These are phyloP conservation scores for Calliphora vicina DNA, from an alignment of 1,140 invertebrate genomes.

Conservation along the genomic window DNA sequence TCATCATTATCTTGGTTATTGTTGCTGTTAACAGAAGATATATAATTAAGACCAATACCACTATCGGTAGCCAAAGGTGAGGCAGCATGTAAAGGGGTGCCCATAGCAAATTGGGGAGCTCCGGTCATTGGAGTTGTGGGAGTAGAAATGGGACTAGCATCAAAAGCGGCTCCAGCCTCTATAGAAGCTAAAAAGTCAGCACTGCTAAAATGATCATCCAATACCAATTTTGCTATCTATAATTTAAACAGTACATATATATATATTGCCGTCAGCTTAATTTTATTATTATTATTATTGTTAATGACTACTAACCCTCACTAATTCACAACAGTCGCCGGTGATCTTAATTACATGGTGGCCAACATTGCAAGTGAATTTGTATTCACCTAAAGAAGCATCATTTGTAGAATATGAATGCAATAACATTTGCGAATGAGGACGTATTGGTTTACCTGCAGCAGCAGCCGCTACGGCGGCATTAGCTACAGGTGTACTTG, in stretches of 20 bases:
- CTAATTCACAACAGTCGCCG: slow-evolving; percentile 81
- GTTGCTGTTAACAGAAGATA: slow-evolving; percentile 41
- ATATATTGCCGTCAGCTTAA: no score
- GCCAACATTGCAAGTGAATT: slow-evolving; percentile 83
- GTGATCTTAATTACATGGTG: slow-evolving; percentile 83
- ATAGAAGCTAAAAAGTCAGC: slow-evolving; percentile 60
- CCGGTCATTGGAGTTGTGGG: slow-evolving; percentile 55
- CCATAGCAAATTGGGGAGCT: slow-evolving; percentile 53
- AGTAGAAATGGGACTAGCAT: slow-evolving; percentile 57
- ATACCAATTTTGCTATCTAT: slow-evolving; percentile 83
- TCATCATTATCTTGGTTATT: slow-evolving; percentile 54
- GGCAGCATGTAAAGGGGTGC: slow-evolving; percentile 44
- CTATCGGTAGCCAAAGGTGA: slow-evolving; percentile 56
- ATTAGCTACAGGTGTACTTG: slow-evolving; percentile 41
- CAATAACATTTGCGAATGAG: slow-evolving; percentile 69
- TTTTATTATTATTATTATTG: no score
- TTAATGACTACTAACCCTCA: slow-evolving; percentile 70
- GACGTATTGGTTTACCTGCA: slow-evolving; percentile 65
- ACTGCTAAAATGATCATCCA: slow-evolving; percentile 81
- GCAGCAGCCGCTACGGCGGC: slow-evolving; percentile 56
- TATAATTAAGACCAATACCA: slow-evolving; percentile 59
- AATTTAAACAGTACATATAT: no score
- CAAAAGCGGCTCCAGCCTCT: slow-evolving; percentile 60
- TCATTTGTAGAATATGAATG: slow-evolving; percentile 85
- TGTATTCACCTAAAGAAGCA: slow-evolving; percentile 84